Percentiles rank a stretch among this genome's conserved stretches.
Evolutionary conservation across 2,797 vertebrate species (phyloP).

Genomic region (Myotis daubentonii): DNA sequence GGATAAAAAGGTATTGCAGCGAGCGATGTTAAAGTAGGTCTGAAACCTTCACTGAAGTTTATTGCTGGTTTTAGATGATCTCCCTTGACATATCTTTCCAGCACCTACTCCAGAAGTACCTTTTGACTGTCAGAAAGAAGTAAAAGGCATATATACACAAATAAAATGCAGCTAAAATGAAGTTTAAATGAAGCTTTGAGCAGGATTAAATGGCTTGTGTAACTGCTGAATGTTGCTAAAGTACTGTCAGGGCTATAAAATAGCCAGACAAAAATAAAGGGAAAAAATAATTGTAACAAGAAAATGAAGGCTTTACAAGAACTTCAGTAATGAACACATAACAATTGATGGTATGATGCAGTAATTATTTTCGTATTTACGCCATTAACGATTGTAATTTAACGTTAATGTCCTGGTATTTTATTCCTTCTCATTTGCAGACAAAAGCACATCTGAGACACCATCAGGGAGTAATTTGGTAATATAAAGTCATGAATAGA

Average conservation of each 20-base stretch:
- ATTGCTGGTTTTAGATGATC: conserved; percentile 58
- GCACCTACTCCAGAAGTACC: conserved; percentile 53
- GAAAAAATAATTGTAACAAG: conserved; percentile 85
- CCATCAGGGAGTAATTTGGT: conserved; percentile 82
- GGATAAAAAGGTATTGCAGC: conserved; percentile 40
- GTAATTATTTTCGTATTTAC: conserved; percentile 88
- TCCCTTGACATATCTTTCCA: conserved; percentile 48
- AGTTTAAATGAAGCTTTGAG: conserved; percentile 86
- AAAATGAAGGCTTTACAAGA: conserved; percentile 86
- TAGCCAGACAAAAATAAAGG: conserved; percentile 85
- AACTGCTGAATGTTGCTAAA: conserved; percentile 84
- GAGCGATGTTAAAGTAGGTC: background rate
- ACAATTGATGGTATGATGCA: conserved; percentile 86
- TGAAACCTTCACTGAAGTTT: conserved; percentile 55
- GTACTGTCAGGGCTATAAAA: conserved; percentile 82
- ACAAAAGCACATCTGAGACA: conserved; percentile 87
- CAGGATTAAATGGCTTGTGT: conserved; percentile 86
- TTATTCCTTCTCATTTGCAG: conserved; percentile 84
- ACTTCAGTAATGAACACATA: conserved; percentile 87
- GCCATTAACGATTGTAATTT: conserved; percentile 83
- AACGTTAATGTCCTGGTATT: conserved; percentile 85
- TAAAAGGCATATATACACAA: conserved; percentile 68
- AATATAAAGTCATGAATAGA: conserved; percentile 82
- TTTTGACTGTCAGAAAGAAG: conserved; percentile 73
- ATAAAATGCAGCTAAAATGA: conserved; percentile 81